Conservation (phyloP, 2,888 invertebrate genomes). For the Hyppa rectilinea region DNA sequence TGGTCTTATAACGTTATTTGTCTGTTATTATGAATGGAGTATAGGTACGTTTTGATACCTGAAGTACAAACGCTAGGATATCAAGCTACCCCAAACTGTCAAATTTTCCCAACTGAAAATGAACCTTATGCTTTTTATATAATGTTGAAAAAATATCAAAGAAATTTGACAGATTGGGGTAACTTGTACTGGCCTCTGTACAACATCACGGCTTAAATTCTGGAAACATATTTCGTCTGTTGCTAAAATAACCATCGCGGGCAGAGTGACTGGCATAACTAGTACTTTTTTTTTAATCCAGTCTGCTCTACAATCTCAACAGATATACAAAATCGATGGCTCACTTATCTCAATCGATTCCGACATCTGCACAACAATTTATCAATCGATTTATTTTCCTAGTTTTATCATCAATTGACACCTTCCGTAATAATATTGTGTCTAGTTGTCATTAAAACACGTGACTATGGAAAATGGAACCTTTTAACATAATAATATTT, state of each 20-base stretch:
- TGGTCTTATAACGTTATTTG: too few species aligned
- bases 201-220: too few species aligned
- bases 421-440: constrained; percentile 1
- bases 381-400: constrained; percentile 23
- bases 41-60: background rate
- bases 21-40: too few species aligned
- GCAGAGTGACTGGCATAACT: background rate
- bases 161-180: too few species aligned
- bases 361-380: constrained; percentile 2
- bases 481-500: background rate
- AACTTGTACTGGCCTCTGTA: too few species aligned
- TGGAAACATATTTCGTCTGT: too few species aligned
- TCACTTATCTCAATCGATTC: constrained; percentile 1
- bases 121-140: too few species aligned
- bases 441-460: background rate
- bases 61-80: too few species aligned
- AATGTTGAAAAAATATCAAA: too few species aligned
- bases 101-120: too few species aligned
- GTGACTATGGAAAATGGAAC: background rate
- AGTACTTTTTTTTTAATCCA: background rate
- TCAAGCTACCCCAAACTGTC: too few species aligned
- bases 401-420: constrained; percentile 7
- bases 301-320: background rate
- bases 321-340: constrained; percentile 16
- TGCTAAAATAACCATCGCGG: background rate